Evolutionary conservation across 35 echinoderm and acorn worm genomes (phyloP), one percentile per base, ranked within the genome.

Genomic region (Eucidaris tribuloides): DNA sequence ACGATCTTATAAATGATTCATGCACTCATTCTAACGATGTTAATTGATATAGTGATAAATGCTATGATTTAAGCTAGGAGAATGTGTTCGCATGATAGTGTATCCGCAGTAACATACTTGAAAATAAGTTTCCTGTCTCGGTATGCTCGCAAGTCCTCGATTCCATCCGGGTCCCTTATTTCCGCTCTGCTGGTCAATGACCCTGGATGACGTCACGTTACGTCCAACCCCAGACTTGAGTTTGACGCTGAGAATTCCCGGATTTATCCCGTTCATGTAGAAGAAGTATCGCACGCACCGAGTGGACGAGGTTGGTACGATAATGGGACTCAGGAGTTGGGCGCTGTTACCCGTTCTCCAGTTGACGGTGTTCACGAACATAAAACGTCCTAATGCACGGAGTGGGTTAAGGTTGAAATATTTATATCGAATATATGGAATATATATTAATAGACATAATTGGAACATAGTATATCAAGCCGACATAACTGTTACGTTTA

Each of bases 261-360:
- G 30, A 45, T 34, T 80, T 3, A 83, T 65, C 0, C 85, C 85
- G 28, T 49, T 79, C 85, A 88, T 88, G 71, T 81, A 88, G 34
- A 54, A 88, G 46, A 48, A 81, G 25, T 80, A 88, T 27, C 54
- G 76, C 28, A 88, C 14, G 44, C 85, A 88, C 23, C 58, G 46
- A 11, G 41, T 24, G 4, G 11, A 44, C 22, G 42, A 63, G 49
- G 33, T 65, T 43, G 77, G 39, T 28, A 24, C 23, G 5, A 88
- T 25, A 5, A 42, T 11, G 9, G 85, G 74, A 30, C 76, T 80
- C 2, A 45, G 30, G 20, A 88, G 14, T 25, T 60, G 23, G 0
- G 76, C 85, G 2, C 18, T 46, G 19, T 63, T 43, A 45, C 57
- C 27, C 45, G 19, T 45, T 35, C 42, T 14, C 60, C 37, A 65